Conservation (phyloP, 2,888 invertebrate species). For the Meta bourneti region DNA sequence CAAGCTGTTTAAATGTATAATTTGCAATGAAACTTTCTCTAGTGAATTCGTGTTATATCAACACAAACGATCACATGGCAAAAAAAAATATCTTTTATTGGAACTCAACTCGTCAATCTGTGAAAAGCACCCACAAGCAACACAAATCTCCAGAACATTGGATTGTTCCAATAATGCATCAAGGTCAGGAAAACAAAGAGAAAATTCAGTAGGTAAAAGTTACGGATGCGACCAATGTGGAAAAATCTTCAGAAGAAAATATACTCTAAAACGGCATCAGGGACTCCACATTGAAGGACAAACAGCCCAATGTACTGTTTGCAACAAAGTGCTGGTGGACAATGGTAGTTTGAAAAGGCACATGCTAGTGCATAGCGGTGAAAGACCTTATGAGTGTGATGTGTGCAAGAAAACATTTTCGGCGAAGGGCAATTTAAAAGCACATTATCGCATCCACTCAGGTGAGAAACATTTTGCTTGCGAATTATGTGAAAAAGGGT, state of each 20-base stretch:
- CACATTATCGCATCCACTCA: neutral
- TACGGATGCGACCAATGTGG: neutral
- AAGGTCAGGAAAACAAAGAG: no score
- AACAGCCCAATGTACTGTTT: conserved; percentile 12
- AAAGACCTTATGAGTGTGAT: no score
- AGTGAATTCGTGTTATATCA: no score
- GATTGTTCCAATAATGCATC: no score
- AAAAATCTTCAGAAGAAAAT: neutral
- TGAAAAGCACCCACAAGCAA: no score
- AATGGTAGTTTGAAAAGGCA: conserved; percentile 2
- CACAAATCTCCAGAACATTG: no score
- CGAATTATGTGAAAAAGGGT: neutral
- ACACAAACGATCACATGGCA: no score
- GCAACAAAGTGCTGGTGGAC: neutral
- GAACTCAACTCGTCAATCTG: no score
- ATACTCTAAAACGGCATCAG: conserved; percentile 3
- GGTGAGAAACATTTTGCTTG: neutral
- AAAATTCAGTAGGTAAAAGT: no score
- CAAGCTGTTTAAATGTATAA: no score
- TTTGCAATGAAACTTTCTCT: no score
- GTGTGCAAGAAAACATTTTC: neutral
- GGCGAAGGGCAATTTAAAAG: neutral
- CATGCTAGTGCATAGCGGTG: neutral
- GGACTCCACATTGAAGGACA: neutral
- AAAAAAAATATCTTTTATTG: no score